Conservation (phyloP, 2,797 vertebrate species). For the Mareca strepera region DNA sequence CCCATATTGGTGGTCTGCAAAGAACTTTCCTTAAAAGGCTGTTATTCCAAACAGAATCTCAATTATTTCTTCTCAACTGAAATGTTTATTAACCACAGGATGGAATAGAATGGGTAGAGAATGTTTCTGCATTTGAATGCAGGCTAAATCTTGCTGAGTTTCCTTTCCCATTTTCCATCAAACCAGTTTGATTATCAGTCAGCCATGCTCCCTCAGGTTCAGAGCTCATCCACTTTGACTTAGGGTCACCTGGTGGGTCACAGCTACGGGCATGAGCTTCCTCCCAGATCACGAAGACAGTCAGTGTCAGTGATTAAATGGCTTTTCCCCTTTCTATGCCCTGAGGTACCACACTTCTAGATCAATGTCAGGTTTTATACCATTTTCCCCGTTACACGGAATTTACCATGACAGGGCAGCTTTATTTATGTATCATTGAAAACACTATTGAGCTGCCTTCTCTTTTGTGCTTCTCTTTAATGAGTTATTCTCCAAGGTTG, state of each 20-base stretch:
- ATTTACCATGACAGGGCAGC: neutral
- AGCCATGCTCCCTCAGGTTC: neutral
- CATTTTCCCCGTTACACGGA: neutral
- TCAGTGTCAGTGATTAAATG: constrained; percentile 1
- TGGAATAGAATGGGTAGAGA: neutral
- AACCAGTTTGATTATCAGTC: neutral
- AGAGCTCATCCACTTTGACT: neutral
- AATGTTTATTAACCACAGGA: neutral
- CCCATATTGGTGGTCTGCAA: neutral
- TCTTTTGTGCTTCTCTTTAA: neutral
- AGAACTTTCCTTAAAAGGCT: neutral
- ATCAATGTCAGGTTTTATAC: constrained; percentile 1
- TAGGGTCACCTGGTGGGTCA: neutral
- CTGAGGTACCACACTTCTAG: neutral
- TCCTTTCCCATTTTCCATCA: neutral
- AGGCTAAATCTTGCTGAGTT: neutral
- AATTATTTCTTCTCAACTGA: neutral
- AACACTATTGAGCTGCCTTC: neutral
- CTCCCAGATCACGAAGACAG: neutral
- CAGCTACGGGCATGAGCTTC: neutral
- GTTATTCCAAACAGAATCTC: neutral
- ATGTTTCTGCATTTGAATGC: neutral
- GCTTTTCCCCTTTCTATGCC: neutral
- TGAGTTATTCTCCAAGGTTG: neutral
- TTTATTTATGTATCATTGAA: constrained; percentile 33